These are phyloP conservation scores for Liodrosophila aerea DNA, from an alignment of 2,888 invertebrate species.

Conservation along the genomic window DNA sequence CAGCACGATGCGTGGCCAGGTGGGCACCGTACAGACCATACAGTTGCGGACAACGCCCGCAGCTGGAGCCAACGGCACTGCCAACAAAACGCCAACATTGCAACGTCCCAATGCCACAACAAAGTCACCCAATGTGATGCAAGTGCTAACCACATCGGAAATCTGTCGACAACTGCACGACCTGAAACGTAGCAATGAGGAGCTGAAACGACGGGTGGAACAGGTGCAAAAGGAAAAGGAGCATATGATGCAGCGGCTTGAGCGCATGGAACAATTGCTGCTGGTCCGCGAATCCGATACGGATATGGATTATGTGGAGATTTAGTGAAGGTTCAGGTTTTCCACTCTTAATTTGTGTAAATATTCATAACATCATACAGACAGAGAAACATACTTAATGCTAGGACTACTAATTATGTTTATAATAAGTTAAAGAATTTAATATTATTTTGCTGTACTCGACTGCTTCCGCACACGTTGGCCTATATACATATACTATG, in stretches of 20 bases:
- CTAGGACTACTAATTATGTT: too few relatives aligned
- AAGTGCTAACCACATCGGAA: slow-evolving; percentile 77
- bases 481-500: slow-evolving; percentile 39
- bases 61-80: slow-evolving; percentile 47
- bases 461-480: slow-evolving; percentile 44
- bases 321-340: slow-evolving; percentile 41
- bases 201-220: slow-evolving; percentile 78
- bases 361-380: slow-evolving; percentile 26
- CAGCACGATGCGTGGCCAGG: slow-evolving; percentile 66
- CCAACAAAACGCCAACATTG: slow-evolving; percentile 29
- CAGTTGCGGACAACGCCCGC: slow-evolving; percentile 56
- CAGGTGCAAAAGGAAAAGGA: slow-evolving; percentile 79
- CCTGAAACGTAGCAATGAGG: slow-evolving; percentile 79
- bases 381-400: too few relatives aligned
- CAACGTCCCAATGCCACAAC: slow-evolving; percentile 33
- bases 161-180: slow-evolving; percentile 80
- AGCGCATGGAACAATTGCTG: slow-evolving; percentile 77
- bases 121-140: slow-evolving; percentile 66
- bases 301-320: slow-evolving; percentile 58
- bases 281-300: slow-evolving; percentile 57
- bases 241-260: slow-evolving; percentile 77
- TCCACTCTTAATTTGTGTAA: slow-evolving; percentile 43
- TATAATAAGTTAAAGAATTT: slow-evolving; percentile 4
- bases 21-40: slow-evolving; percentile 70
- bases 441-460: slow-evolving; percentile 23